Base-by-base conservation (phyloP, 2,888 invertebrate genomes). In the Arge pagana region DNA sequence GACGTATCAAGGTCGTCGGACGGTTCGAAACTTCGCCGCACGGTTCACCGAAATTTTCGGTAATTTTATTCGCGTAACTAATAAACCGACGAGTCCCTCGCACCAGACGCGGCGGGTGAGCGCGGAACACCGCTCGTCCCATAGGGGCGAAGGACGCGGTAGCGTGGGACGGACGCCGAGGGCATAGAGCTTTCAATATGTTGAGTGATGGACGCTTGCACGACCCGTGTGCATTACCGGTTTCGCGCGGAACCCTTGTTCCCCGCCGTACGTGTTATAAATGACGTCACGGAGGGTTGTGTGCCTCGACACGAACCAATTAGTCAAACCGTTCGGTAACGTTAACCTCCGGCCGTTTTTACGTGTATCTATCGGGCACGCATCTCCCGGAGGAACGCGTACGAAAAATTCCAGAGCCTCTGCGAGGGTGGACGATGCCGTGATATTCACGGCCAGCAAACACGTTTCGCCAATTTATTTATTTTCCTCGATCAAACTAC, bases 241-340 rank as follows among this genome's bases (percentile, higher is more conserved):
- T 50, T 37, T 36, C 26, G 15, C 15, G 23, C 33, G 23, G 7
- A 6, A 15, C 33, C 13, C 7, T 19, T 28, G 28, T 42, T 11
- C 42, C 28, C 31, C 21, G 42, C 45, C 11, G 33, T 33, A 33
- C 33, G 21, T 50, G 52, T 43, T 58, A 62, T 57, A 54, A 59
- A 55, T 54, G 41, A 41, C 42, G 56, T 56, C 57, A 53, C 57
- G 42, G 37, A 39, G 28, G 37, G 37, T 41, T 19, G 37, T 42
- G 48, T n/a, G 18, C 31, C 43, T 51, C 51, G 56, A 56, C 56
- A 56, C 51, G 43, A 37, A 52, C 52, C 54, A 56, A 56, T 56
- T 56, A 56, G 56, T 54, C 50, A 41, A 43, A 36, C 19, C 50
- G 16, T 28, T n/a, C 15, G 36, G 35, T 42, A 15, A 33, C 28